These are phyloP conservation scores for Campoplex capitator DNA, from an alignment of 2,888 invertebrate genomes.

Conservation along the genomic window DNA sequence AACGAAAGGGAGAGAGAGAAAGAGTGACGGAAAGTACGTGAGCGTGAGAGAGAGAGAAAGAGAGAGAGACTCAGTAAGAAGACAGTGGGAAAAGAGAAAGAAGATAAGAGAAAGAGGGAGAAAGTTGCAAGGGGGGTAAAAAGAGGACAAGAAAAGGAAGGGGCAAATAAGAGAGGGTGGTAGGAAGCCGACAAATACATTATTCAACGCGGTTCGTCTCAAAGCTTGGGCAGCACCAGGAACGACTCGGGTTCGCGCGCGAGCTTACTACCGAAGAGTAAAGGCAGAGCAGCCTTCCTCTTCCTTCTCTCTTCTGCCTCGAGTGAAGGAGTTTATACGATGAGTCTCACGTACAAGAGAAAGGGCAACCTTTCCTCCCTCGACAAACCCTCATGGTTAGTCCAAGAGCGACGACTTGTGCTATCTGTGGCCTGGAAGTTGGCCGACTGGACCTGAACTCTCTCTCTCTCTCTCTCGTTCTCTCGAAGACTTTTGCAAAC, in stretches of 20 bases:
- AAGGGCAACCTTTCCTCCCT: constrained; percentile 26
- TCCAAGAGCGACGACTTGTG: constrained; percentile 40
- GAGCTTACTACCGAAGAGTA: constrained; percentile 41
- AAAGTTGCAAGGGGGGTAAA: neutral
- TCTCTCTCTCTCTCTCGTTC: neutral
- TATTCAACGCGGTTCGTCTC: constrained; percentile 66
- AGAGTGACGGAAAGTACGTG: neutral
- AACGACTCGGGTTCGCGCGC: constrained; percentile 35
- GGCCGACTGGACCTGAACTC: constrained; percentile 17
- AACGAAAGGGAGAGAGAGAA: neutral
- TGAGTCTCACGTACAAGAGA: constrained; percentile 47
- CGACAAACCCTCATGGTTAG: constrained; percentile 42
- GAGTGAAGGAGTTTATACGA: constrained; percentile 20
- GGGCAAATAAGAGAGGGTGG: constrained; percentile 3
- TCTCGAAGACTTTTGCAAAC: constrained; percentile 34
- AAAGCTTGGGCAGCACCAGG: constrained; percentile 55
- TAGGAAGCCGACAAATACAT: constrained; percentile 62
- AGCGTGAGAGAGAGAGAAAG: neutral
- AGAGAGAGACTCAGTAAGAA: neutral
- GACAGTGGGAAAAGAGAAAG: neutral
- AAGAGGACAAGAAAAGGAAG: neutral
- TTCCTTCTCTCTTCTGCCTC: neutral
- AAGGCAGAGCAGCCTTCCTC: neutral
- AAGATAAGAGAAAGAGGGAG: neutral
- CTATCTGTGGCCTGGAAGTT: constrained; percentile 40